Evolutionary conservation across 1,140 invertebrate species (phyloP), one percentile per base, ranked within the genome.

Genomic region (Semibalanus balanoides): DNA sequence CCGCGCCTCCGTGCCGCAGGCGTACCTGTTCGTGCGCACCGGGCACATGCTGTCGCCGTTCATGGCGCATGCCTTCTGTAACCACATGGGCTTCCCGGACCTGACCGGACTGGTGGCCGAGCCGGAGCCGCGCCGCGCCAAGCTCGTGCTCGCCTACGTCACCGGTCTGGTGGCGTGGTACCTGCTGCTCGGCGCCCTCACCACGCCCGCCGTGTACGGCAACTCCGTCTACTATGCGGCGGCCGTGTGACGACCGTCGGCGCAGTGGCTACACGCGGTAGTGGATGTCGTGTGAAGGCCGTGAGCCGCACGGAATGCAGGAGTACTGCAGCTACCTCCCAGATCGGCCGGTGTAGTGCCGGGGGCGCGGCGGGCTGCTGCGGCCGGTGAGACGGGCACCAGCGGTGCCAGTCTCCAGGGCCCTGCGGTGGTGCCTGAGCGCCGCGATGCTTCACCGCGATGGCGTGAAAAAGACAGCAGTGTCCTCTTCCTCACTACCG

Each of bases 81-180:
- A 98, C 85, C 91, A 94, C 82, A 97, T 98, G 93, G 96, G 95
- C 31, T 92, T 97, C 81, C 95, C 95, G 0, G 93, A 96, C 82
- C 87, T 97, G 78, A 86, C 86, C 3, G 93, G 95, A 82, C 85
- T 97, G 3, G 82, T 88, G 71, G 87, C 88, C 30, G 91, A 91
- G 81, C 86, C 89, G 75, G 84, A 88, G 31, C 86, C 87, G 11
- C 80, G 87, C 29, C 88, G 92, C 79, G 86, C 88, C 76, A 78
- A 85, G 22, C 83, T 91, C 14, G 86, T 91, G 0, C 83, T 89
- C 31, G 83, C 90, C 11, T 95, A 94, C 84, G 81, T 95, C 27
- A 75, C 90, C 5, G 95, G 95, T 5, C 85, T 96, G 14, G 79
- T 90, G 0, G 79, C 87, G 0, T 97, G 94, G 94, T 89, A 89